These are phyloP conservation scores for Zophobas morio DNA, from an alignment of 1,140 invertebrate species.

Conservation along the genomic window DNA sequence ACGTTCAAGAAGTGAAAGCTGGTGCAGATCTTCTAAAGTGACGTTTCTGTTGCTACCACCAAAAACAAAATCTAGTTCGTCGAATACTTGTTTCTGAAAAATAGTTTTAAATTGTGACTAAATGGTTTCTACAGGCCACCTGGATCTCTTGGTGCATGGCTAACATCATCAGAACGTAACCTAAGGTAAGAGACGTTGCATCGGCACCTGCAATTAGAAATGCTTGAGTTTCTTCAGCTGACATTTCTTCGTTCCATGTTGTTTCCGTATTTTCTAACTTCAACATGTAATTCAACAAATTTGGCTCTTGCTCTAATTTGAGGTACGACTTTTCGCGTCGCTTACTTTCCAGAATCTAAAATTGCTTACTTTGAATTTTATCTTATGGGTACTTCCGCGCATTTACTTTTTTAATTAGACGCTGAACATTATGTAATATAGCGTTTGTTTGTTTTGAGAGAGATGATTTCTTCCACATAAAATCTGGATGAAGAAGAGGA, in stretches of 20 bases:
- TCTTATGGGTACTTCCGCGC: no score
- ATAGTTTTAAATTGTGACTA: no score
- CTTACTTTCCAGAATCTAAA: no score
- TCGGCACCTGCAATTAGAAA: constrained; percentile 45
- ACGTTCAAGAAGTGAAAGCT: constrained; percentile 76
- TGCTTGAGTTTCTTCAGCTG: constrained; percentile 1
- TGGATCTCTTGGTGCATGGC: constrained; percentile 62
- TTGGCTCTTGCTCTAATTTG: constrained; percentile 28
- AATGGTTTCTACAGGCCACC: constrained; percentile 2
- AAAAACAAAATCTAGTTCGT: constrained; percentile 73
- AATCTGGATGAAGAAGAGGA: no score
- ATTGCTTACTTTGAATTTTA: no score
- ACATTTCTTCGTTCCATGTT: constrained; percentile 14
- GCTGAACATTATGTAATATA: no score
- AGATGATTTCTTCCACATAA: no score
- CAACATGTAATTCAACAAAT: constrained; percentile 56
- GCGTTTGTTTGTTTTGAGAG: no score
- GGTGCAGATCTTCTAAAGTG: constrained; percentile 71
- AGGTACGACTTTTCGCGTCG: no score
- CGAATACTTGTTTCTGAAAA: constrained; percentile 64
- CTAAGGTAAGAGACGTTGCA: constrained; percentile 53
- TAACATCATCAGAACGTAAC: constrained; percentile 57
- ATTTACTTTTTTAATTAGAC: no score
- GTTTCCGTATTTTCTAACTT: constrained; percentile 58
- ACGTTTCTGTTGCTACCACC: constrained; percentile 65